Evolutionary conservation across 2,113 vertebrate genomes (phyloP), one percentile per base, ranked within the genome.

Genomic region (Ciconia stormi): DNA sequence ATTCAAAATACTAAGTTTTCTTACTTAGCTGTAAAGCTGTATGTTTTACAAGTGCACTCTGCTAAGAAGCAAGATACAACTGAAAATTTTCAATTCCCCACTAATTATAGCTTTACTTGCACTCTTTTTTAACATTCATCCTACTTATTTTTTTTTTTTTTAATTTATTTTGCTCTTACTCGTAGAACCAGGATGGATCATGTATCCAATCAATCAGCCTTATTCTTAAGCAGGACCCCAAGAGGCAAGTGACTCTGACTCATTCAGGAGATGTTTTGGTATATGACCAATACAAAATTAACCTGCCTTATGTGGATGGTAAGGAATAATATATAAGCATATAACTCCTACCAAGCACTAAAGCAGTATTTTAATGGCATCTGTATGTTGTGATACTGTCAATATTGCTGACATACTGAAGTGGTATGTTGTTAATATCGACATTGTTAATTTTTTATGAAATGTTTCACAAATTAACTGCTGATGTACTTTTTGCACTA

Each of bases 141-240:
- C 29, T 71, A 42, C 10, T 49, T 40, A 8, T 42, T 7, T 23
- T 34, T 16, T n/a, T 36, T 47, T 56, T 71, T 56, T 59, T 9
- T 3, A 61, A 36, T 30, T 10, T 38, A 10, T 96, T 69, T 94
- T 96, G 36, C 92, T 96, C 89, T 56, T 83, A 16, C 89, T 93
- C 98, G 52, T 96, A 99, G 99, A 99, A 99, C 97, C 97, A 99
- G 85, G 99, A 99, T 71, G 99, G 99, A 49, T 98, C 99, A 42
- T 99, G 99, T 96, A 99, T 99, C 97, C 99, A 99, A 62, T 99
- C 99, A 40, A 96, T 99, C 66, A 99, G 97, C 82, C 97, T 99
- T 94, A 97, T 99, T 56, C 91, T 99, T 76, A 98, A 99, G 79
- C 99, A 99, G 93, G 99, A 99, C 95, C 98, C 98, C 87, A 99